Conservation (phyloP, 2,888 invertebrate species). For the Apodemia zela region DNA sequence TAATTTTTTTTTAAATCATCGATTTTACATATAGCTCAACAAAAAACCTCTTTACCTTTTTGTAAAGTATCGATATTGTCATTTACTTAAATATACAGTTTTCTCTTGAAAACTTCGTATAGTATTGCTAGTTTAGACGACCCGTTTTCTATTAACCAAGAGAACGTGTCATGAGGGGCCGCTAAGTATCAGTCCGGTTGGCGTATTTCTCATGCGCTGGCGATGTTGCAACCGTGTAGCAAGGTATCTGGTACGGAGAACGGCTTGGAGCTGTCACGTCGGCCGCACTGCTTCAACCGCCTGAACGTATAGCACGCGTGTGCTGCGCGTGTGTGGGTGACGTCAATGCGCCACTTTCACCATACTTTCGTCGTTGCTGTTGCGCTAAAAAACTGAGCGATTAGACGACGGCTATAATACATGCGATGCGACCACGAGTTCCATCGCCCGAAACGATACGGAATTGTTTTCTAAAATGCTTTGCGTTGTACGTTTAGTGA, state of each 20-base stretch:
- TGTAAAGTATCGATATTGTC: background rate
- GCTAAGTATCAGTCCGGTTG: conserved; percentile 61
- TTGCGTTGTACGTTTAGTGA: background rate
- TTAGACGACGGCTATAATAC: conserved; percentile 70
- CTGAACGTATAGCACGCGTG: conserved; percentile 51
- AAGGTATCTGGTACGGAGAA: conserved; percentile 59
- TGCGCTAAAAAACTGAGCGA: conserved; percentile 74
- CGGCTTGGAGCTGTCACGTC: conserved; percentile 48
- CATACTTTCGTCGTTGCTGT: conserved; percentile 76
- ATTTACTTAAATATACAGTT: background rate
- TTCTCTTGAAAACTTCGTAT: conserved; percentile 1
- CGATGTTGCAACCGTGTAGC: conserved; percentile 49
- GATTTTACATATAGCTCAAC: no score
- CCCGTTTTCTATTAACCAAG: conserved; percentile 55
- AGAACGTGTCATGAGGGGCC: conserved; percentile 73
- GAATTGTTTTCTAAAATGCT: conserved; percentile 54
- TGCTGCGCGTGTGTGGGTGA: conserved; percentile 72
- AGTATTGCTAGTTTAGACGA: conserved; percentile 4
- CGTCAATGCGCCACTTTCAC: conserved; percentile 79
- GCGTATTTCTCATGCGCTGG: conserved; percentile 63
- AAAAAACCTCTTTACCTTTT: background rate
- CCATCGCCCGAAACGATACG: conserved; percentile 66
- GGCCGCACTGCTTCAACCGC: conserved; percentile 29
- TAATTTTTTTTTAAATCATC: no score
- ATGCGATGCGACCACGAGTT: conserved; percentile 62